A percentile compares a stretch with the other conserved stretches of the same genome.
Conservation (phyloP, 2,113 vertebrate species). For the Perca fluviatilis region DNA sequence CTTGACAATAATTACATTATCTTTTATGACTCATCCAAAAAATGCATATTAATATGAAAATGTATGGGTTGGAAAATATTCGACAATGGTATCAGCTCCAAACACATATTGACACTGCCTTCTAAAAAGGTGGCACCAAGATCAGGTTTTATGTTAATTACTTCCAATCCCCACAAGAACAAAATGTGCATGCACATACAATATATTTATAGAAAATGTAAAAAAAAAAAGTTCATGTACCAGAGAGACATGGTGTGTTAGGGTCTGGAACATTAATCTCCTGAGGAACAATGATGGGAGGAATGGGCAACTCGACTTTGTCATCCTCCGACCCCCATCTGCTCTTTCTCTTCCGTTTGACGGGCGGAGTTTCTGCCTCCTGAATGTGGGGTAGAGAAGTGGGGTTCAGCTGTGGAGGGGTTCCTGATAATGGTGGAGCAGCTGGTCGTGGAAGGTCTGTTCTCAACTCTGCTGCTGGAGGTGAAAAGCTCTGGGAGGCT, state of each 20-base stretch:
- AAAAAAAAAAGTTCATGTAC: constrained; percentile 55
- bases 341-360: constrained; percentile 95
- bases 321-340: constrained; percentile 96
- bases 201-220: background rate
- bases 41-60: background rate
- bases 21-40: background rate
- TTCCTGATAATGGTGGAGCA: constrained; percentile 33
- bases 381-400: constrained; percentile 34
- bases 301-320: constrained; percentile 88
- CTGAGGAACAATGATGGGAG: constrained; percentile 75
- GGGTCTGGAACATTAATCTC: constrained; percentile 70
- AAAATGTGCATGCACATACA: background rate
- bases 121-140: background rate
- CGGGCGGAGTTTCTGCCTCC: constrained; percentile 51
- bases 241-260: constrained; percentile 74
- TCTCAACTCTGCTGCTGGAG: constrained; percentile 19
- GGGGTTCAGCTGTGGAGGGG: constrained; percentile 60
- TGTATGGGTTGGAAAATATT: background rate
- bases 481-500: constrained; percentile 31
- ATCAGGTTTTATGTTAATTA: background rate
- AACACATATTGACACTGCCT: background rate
- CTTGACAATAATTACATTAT: background rate
- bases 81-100: background rate
- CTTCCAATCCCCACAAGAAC: background rate
- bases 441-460: constrained; percentile 54